Base-by-base conservation (phyloP, 2,888 invertebrate genomes). In the Rapana venosa region DNA sequence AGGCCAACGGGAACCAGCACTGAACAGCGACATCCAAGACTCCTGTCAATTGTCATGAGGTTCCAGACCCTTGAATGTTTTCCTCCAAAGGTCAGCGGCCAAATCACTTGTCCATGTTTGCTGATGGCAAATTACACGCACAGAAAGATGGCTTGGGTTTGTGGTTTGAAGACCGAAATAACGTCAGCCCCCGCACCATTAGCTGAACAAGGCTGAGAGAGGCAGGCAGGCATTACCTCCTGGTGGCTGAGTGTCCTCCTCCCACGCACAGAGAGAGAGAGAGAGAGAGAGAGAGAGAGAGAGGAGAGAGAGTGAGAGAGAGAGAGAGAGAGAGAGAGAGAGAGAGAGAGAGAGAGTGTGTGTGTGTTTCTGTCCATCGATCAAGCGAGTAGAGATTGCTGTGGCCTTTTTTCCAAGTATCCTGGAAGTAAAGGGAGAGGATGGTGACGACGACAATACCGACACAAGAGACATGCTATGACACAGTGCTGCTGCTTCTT, bases 241-340 rank as follows among this genome's bases (percentile, higher is more conserved):
- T 47, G 13, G 22, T 47, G 81, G 36, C 81, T 83, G 81, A 36
- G 22, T 83, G 47, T 83, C 36, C 47, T 83, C 81, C 81, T 83
- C 81, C 81, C 81, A 83, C 81, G 81, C 81, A 83, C 1, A 83
- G 77, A 47, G 47, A 83, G 81, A 11, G n/a, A 74, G 30, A 74
- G n/a, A 11, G n/a, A n/a, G 11, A 30, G 15, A 26, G 32, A 13
- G 74, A 6, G 74, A 74, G 30, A n/a, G 74, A n/a, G 74, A n/a
- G 74, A 47, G 22, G n/a, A 17, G 5, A 74, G 74, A n/a, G 13
- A n/a, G 74, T 11, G 74, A 74, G 26, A n/a, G n/a, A n/a, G 74
- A 74, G 20, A 61, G 61, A 22, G 20, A 61, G 61, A n/a, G 58
- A 5, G 30, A 58, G 47, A 26, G n/a, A 6, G 11, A 8, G n/a